Base-by-base conservation (phyloP, 1,140 invertebrate species). In the Panagrolaimus sp. region DNA sequence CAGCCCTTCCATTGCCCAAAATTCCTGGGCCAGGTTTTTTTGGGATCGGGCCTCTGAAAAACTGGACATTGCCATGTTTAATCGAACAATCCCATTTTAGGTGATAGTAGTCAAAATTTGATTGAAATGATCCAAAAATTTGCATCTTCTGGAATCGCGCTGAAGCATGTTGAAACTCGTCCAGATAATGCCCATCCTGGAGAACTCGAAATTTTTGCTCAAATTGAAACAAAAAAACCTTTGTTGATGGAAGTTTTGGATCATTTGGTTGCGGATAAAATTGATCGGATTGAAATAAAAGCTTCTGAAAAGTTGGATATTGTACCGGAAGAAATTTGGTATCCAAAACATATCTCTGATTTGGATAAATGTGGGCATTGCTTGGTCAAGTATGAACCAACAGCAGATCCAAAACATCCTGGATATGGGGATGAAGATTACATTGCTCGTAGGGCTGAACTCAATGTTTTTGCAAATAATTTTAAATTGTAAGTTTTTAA, bases 331-430 rank as follows among this genome's bases (percentile, higher is more conserved):
- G 15, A 24, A 58, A 58, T 91, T 0, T 98, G 96, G 96, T 96
- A 96, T 87, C 96, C 96, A 1, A 88, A 89, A 71, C 94, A 97
- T 83, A 93, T 97, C 21, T 91, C 91, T 26, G 96, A 98, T 69
- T 87, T 99, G 76, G 96, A 99, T 84, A 90, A 91, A 81, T 98
- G 95, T 87, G 96, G 94, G 82, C 95, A 98, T 84, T 86, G 98
- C 67, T 92, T 98, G 89, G 96, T 94, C 75, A 98, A 97, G 84
- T 98, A 92, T 84, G 95, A 98, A 84, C 95, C 96, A 0, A 96
- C 98, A 79, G 87, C 98, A 65, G 95, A 98, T 76, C 83, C 81
- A 58, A 84, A 86, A 66, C 87, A 97, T 93, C 94, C 94, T 89
- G 80, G 80, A 12, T 75, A 78, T 63, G 81, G 81, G 7, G 80